Evolutionary conservation across 2,888 invertebrate species (phyloP), one percentile per base, ranked within the genome.

Genomic region (Fragum sueziense): DNA sequence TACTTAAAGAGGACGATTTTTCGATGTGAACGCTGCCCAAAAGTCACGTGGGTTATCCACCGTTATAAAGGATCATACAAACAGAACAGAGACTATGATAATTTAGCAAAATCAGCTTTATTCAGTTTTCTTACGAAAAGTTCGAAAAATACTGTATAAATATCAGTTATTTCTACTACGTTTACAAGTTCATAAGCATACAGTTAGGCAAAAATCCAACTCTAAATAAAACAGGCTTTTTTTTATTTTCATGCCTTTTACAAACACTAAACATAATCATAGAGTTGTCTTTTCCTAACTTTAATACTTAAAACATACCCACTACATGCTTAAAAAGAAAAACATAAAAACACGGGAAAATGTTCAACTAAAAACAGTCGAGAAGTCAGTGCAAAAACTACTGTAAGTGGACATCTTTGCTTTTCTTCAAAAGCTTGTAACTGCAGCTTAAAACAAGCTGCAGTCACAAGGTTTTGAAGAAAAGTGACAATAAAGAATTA

Each of bases 111-210:
- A 34, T 34, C 37, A 65, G 65, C 34, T 65, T 65, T 65, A 65
- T 65, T 65, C 34, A 65, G 41, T 65, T 65, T 65, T 65, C 65
- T 65, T 65, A 65, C 47, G 27, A 65, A 65, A 65, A 25, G 37
- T 65, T 22, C 25, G 27, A 65, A 62, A 65, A 65, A 65, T 41
- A 65, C 41, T 65, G 65, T 65, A 65, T 65, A 65, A 65, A 65
- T 65, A 65, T 65, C 65, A 65, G 65, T 65, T 65, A 27, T 37
- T 65, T 65, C 33, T 34, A 65, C 65, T 41, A 65, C 4, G 65
- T 41, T 41, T 65, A 65, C 65, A 41, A 25, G 20, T 34, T 33
- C 27, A 37, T 65, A 65, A 22, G 41, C 34, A 34, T 65, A 65
- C 47, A 41, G 65, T 65, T 65, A 65, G 65, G 41, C 25, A 20